Evolutionary conservation across 2,113 vertebrate genomes (phyloP).

Genomic region (Ifrita kowaldi): DNA sequence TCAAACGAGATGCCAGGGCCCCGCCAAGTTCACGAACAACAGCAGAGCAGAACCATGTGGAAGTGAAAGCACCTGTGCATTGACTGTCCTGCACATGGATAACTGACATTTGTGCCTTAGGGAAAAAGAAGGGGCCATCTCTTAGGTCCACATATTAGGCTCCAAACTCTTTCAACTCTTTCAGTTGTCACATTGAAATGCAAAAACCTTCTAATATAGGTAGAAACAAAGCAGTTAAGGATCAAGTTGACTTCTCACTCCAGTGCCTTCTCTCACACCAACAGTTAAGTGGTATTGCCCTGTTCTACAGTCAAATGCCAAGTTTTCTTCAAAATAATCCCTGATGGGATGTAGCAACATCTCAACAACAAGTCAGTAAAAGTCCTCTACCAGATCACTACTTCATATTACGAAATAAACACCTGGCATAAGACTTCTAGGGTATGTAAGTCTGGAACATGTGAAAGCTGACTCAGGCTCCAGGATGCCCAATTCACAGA

Average conservation of each 20-base stretch:
- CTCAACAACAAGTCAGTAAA: background rate
- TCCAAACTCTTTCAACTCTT: background rate
- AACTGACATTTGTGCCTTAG: background rate
- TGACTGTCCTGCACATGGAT: background rate
- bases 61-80: rapidly evolving
- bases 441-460: rapidly evolving
- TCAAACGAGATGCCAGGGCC: rapidly evolving
- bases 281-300: background rate
- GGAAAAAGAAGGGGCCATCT: background rate
- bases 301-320: background rate
- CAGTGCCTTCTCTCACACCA: background rate
- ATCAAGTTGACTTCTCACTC: background rate
- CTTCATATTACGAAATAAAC: background rate
- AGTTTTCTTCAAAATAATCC: background rate
- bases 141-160: background rate
- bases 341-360: background rate
- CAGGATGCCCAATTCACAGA: rapidly evolving
- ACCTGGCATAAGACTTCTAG: background rate
- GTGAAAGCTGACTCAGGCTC: background rate
- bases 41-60: background rate
- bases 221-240: background rate
- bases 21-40: rapidly evolving
- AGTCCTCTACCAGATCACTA: background rate
- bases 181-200: background rate
- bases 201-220: rapidly evolving